phyloP scores from a whole-genome alignment of 2,797 vertebrate genomes.

The Brachyrhaphis roseni region DNA sequence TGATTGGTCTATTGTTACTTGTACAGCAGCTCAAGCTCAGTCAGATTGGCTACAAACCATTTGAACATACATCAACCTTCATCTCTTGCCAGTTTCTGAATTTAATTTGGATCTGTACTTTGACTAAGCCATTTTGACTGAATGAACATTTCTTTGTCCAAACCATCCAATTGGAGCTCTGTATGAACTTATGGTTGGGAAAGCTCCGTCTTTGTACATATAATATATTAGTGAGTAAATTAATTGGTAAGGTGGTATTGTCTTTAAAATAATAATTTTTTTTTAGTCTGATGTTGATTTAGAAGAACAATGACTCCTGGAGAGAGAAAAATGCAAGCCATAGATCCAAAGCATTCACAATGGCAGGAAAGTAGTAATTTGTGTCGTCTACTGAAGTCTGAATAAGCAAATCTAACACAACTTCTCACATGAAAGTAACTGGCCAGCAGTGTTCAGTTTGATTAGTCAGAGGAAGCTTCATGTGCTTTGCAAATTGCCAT shows the following conservation, averaged over 20 bases:
- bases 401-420: constrained; percentile 56
- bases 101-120: background rate
- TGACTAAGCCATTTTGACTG: background rate
- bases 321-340: constrained; percentile 8
- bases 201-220: too few relatives aligned
- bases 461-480: constrained; percentile 28
- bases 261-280: background rate
- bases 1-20: background rate
- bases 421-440: constrained; percentile 46
- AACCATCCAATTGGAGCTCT: background rate
- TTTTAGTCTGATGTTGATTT: background rate
- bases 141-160: background rate
- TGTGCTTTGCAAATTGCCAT: constrained; percentile 40
- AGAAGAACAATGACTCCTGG: background rate
- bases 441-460: constrained; percentile 29
- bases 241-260: background rate
- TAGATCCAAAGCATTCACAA: background rate
- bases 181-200: too few relatives aligned
- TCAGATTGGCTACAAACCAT: background rate
- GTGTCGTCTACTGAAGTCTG: constrained; percentile 30
- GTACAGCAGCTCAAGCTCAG: background rate
- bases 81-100: background rate
- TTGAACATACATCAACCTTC: background rate
- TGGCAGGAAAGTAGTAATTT: constrained; percentile 32
- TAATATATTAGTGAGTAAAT: background rate